These are phyloP conservation scores for Danionella cerebrum DNA, from an alignment of 2,113 vertebrate genomes.

Conservation along the genomic window DNA sequence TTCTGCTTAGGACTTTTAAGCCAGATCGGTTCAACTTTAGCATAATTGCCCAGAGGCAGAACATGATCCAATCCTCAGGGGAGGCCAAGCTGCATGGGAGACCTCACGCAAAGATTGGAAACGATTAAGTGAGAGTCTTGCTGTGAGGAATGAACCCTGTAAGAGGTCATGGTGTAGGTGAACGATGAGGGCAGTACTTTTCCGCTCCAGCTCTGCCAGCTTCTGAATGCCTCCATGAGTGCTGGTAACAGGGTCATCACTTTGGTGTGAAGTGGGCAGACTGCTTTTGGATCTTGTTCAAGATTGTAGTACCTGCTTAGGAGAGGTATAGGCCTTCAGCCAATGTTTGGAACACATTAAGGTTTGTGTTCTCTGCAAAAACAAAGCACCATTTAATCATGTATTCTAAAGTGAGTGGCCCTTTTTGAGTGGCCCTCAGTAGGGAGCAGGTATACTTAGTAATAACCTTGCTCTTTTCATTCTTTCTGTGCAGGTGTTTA, in stretches of 20 bases:
- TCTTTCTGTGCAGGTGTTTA: not conserved
- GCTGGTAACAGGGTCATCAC: constrained; percentile 4
- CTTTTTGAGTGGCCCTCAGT: not conserved
- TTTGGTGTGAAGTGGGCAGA: constrained; percentile 1
- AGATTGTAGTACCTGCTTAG: constrained; percentile 1
- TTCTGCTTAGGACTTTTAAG: constrained; percentile 5
- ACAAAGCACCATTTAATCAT: not conserved
- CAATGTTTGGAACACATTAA: not conserved
- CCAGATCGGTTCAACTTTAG: constrained; percentile 22
- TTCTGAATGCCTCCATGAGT: not conserved
- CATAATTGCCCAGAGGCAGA: constrained; percentile 31
- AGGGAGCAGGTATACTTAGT: not conserved
- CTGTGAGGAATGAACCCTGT: not conserved
- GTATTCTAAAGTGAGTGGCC: not conserved
- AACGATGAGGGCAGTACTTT: constrained; percentile 1
- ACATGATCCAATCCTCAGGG: constrained; percentile 28
- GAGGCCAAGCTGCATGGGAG: not conserved
- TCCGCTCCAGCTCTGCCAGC: not conserved
- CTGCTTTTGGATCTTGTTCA: constrained; percentile 12
- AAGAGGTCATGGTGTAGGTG: constrained; percentile 19
- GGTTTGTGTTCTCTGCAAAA: not conserved
- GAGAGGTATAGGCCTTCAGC: not conserved
- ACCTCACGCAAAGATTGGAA: constrained; percentile 7
- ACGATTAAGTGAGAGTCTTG: not conserved
- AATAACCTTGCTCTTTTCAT: constrained; percentile 9